Evolutionary conservation across 2,113 vertebrate species (phyloP).

Genomic region (Isurus oxyrinchus): DNA sequence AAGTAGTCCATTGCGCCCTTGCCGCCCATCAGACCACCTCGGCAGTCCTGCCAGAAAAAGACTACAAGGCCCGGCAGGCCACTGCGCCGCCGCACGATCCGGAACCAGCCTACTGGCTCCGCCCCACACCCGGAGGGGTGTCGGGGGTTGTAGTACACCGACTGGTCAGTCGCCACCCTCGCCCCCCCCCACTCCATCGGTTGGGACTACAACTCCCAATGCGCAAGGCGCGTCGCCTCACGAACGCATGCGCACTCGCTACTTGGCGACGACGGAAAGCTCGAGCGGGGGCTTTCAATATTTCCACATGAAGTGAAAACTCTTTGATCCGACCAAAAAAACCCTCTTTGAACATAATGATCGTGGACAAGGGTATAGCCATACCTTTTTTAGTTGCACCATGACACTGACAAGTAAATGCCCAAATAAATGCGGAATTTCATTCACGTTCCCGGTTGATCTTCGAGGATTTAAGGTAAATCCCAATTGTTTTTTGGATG

Average conservation of each 20-base stretch:
- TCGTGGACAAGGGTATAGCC: not conserved
- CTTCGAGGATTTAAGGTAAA: not conserved
- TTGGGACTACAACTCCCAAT: slow-evolving; percentile 34
- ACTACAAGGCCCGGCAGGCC: not conserved
- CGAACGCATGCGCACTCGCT: not conserved
- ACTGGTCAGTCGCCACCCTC: no score
- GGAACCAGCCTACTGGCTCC: no score
- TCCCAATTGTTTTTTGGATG: not conserved
- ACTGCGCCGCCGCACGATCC: not conserved
- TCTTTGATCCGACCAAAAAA: no score
- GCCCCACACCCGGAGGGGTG: no score
- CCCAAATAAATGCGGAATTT: not conserved
- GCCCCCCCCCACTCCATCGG: no score
- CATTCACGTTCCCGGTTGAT: not conserved
- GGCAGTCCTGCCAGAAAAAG: accelerated
- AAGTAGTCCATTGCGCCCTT: not conserved
- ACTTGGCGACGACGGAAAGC: not conserved
- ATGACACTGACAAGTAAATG: no score
- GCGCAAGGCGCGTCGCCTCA: not conserved
- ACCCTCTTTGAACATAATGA: no score
- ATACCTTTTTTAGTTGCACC: not conserved
- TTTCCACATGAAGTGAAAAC: not conserved
- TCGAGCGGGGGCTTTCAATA: not conserved
- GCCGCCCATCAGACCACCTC: not conserved
- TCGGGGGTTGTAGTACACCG: not conserved